A percentile compares a stretch with the other conserved stretches of the same genome.
phyloP scores from a whole-genome alignment of 2,797 vertebrate species.

The Neopelma chrysocephalum region DNA sequence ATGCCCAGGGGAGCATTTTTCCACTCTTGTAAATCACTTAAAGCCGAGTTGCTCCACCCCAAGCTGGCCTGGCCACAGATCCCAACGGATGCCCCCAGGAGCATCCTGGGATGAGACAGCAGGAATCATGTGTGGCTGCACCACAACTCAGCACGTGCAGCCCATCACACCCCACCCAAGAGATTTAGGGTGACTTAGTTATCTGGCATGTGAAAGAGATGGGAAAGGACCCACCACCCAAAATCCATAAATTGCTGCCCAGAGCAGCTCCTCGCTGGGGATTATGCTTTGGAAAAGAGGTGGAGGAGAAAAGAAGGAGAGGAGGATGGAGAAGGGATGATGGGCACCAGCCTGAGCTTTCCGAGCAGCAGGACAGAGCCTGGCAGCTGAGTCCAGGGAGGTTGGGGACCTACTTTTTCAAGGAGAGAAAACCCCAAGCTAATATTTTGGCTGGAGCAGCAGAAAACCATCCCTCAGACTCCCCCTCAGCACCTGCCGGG shows the following conservation, averaged over 20 bases:
- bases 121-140: accelerated
- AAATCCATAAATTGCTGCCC: not conserved
- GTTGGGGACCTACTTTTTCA: not conserved
- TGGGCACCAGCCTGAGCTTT: not conserved
- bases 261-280: accelerated
- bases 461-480: not conserved
- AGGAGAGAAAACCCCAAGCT: not conserved
- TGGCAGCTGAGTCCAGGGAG: not conserved
- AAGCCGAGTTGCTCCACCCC: not conserved
- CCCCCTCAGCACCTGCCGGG: accelerated
- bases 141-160: accelerated
- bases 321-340: not conserved
- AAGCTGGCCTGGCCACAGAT: not conserved
- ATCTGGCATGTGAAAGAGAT: not conserved
- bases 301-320: not conserved
- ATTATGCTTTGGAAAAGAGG: not conserved
- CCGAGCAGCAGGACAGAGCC: not conserved
- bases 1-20: not conserved
- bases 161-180: not conserved
- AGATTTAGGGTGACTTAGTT: not conserved
- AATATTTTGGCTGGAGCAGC: not conserved
- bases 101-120: not conserved
- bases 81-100: not conserved
- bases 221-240: accelerated
- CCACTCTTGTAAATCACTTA: not conserved